These are phyloP conservation scores for Phortica okadai DNA, from an alignment of 2,888 invertebrate species.

Conservation along the genomic window DNA sequence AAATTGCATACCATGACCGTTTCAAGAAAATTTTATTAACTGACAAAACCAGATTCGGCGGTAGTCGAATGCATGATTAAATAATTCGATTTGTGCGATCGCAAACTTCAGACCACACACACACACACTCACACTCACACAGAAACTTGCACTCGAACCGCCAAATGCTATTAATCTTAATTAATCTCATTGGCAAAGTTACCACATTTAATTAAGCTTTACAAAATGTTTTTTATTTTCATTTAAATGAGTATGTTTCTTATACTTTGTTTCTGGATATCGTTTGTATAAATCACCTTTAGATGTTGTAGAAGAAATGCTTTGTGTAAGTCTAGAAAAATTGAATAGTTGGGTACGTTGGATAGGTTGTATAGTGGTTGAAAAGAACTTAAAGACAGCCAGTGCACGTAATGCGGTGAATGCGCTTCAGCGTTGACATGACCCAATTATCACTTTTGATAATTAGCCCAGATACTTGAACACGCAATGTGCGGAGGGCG, in stretches of 20 bases:
- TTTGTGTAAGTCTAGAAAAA: not conserved
- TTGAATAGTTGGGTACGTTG: not conserved
- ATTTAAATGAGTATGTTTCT: conserved; percentile 55
- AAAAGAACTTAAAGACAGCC: not conserved
- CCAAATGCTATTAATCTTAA: conserved; percentile 64
- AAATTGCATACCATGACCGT: conserved; percentile 10
- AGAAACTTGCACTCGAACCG: conserved; percentile 34
- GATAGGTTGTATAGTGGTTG: not conserved
- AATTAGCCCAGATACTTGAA: conserved; percentile 58
- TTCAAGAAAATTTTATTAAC: conserved; percentile 19
- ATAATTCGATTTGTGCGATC: not conserved
- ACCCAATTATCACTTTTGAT: conserved; percentile 63
- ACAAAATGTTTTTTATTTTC: conserved; percentile 44
- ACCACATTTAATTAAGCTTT: conserved; percentile 48
- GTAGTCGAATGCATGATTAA: not conserved
- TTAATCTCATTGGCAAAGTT: conserved; percentile 57
- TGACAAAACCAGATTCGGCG: conserved; percentile 6
- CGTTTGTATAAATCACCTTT: conserved; percentile 5
- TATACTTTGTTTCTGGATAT: conserved; percentile 21
- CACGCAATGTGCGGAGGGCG: conserved; percentile 2
- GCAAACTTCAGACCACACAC: conserved; percentile 30
- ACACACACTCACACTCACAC: not conserved
- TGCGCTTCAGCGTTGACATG: conserved; percentile 54
- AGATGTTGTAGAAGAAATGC: not conserved
- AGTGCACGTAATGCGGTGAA: not conserved